Evolutionary conservation across 2,797 vertebrate genomes (phyloP).

Genomic region (Cichlasoma orientale): DNA sequence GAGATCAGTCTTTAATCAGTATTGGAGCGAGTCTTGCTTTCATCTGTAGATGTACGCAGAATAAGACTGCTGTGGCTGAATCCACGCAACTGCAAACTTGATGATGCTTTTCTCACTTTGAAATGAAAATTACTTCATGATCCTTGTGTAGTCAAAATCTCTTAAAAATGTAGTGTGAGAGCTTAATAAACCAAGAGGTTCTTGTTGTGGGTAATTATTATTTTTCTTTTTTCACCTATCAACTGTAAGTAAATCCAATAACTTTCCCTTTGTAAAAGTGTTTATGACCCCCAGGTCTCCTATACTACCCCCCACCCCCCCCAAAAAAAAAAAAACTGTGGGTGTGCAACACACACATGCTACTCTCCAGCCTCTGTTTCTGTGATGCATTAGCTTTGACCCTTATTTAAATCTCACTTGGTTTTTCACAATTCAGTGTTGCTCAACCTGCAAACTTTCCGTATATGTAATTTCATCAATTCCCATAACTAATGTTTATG

Average conservation of each 20-base stretch:
- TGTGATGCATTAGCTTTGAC: conserved; percentile 49
- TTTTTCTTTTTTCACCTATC: background rate
- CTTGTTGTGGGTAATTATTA: background rate
- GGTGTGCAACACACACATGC: conserved; percentile 1
- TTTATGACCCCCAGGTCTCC: conserved; percentile 22
- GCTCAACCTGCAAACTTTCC: conserved; percentile 74
- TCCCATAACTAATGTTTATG: conserved; percentile 74
- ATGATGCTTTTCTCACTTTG: conserved; percentile 16
- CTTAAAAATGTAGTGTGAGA: conserved; percentile 18
- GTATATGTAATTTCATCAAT: conserved; percentile 62
- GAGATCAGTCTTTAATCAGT: conserved; percentile 63
- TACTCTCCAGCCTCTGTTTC: conserved; percentile 8
- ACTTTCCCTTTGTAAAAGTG: conserved; percentile 8
- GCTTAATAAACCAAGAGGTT: conserved; percentile 29
- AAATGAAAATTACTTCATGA: conserved; percentile 17
- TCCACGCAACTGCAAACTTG: conserved; percentile 2
- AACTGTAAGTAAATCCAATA: conserved; percentile 7
- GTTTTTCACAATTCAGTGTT: conserved; percentile 62
- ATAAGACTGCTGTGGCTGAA: conserved; percentile 41
- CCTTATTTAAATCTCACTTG: conserved; percentile 66
- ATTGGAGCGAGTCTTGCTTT: conserved; percentile 57
- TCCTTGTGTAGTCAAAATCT: conserved; percentile 7
- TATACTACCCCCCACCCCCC: background rate
- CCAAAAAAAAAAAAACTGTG: background rate
- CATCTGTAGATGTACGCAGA: conserved; percentile 47